Evolutionary conservation across 2,797 vertebrate species (phyloP).

Genomic region (Calcarius lapponicus): DNA sequence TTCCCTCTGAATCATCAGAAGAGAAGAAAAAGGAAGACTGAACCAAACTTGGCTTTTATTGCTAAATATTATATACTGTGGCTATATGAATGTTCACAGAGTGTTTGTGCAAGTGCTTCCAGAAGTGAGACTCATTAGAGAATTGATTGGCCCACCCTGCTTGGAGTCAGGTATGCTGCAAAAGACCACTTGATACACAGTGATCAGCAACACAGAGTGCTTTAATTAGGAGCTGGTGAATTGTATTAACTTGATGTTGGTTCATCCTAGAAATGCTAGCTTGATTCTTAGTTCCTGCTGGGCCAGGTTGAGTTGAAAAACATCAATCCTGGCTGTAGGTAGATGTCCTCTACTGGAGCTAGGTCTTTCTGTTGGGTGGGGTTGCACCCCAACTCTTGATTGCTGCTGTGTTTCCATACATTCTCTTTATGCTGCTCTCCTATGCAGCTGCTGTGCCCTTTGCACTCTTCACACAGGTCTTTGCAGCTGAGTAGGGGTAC

Average conservation of each 20-base stretch:
- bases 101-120: background rate
- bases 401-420: rapidly evolving
- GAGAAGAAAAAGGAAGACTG: background rate
- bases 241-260: background rate
- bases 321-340: background rate
- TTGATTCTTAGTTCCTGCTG: constrained; percentile 13
- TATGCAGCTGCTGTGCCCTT: rapidly evolving
- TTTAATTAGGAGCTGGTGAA: background rate
- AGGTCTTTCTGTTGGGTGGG: background rate
- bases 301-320: background rate
- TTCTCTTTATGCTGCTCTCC: background rate
- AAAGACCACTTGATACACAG: background rate
- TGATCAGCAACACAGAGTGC: background rate
- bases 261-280: background rate
- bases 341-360: background rate
- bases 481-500: background rate
- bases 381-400: background rate
- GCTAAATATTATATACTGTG: background rate
- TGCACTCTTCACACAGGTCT: rapidly evolving
- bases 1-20: background rate
- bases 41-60: background rate
- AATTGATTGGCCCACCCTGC: background rate
- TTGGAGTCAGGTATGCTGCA: background rate
- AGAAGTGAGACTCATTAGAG: background rate
- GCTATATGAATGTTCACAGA: background rate